A percentile compares a stretch with the other conserved stretches of the same genome.
phyloP scores from a whole-genome alignment of 2,888 invertebrate species.

The Eupsilia transversa region DNA sequence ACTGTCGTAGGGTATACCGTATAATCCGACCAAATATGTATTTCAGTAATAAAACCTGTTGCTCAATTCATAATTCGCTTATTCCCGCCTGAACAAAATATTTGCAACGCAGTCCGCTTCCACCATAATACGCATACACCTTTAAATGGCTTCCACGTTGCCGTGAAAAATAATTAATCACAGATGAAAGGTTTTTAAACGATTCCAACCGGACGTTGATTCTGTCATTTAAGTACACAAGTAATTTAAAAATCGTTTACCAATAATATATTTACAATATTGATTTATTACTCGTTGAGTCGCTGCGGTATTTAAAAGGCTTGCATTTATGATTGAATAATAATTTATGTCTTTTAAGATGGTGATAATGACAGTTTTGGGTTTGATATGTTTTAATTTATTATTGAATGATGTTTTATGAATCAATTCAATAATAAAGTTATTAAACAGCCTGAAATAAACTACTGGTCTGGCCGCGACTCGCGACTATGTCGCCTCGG shows the following conservation, averaged over 20 bases:
- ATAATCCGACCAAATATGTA: background rate
- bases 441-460: background rate
- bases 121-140: slow-evolving; percentile 38
- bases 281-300: slow-evolving; percentile 50
- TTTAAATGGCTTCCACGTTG: slow-evolving; percentile 60
- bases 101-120: slow-evolving; percentile 6
- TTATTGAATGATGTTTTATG: background rate
- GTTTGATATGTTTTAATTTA: slow-evolving; percentile 21
- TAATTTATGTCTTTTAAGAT: slow-evolving; percentile 40
- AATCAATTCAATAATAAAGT: background rate
- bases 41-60: slow-evolving; percentile 40
- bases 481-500: no score
- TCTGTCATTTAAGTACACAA: slow-evolving; percentile 59
- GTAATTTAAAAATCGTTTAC: slow-evolving; percentile 63
- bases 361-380: slow-evolving; percentile 16
- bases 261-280: slow-evolving; percentile 55
- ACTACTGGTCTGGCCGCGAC: no score
- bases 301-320: slow-evolving; percentile 35
- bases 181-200: slow-evolving; percentile 69
- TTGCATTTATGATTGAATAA: slow-evolving; percentile 37
- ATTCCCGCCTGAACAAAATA: background rate
- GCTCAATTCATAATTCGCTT: slow-evolving; percentile 19
- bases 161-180: slow-evolving; percentile 71
- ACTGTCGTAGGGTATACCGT: no score
- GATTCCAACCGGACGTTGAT: slow-evolving; percentile 59